Base-by-base conservation (phyloP, 2,888 invertebrate species). In the Ichneumoninae sp. region DNA sequence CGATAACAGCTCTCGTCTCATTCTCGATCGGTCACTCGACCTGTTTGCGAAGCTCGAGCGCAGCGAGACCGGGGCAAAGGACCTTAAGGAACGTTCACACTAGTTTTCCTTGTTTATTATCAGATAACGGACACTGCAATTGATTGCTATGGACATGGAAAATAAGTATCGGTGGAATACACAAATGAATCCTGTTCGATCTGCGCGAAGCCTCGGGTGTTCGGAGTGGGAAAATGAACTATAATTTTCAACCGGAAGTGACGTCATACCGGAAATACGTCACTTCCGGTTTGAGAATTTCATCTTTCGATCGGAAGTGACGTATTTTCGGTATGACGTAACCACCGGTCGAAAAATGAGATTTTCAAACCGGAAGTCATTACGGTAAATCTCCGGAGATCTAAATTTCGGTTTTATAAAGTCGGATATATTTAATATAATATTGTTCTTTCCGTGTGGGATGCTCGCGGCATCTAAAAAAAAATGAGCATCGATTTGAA, bases 1-100 rank as follows among this genome's bases (percentile, higher is more conserved):
- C 71, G 79, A 84, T 79, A 82, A 84, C 70, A 76, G 69, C 52
- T 72, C 52, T 72, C 44, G 36, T 75, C 72, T 74, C 54, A 52
- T 74, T 84, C 69, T 65, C 33, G 68, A 77, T 47, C 77, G 68
- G 26, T 44, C 26, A 60, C 44, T 77, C 54, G 52, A 70, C 44
- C 68, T 44, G 69, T 69, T 72, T 69, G 78, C 47, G 22, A 10
- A 69, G 69, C 57, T 30, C 30, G 26, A 30, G 62, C 10, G 52
- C 54, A 40, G n/a, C 26, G 13, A 75, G 70, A n/a, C 54, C 26
- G 13, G 33, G 68, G 68, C 60, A 62, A 62, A 62, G 62, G 13
- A 33, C 69, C 70, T 69, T 76, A 70, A 75, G 52, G n/a, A 36
- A 69, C 81, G 52, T 70, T 65, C 65, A 76, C 81, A 54, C 65